Percentiles rank a stretch among this genome's conserved stretches.
phyloP scores from a whole-genome alignment of 2,797 vertebrate genomes.

The Micropoecilia bifurca region DNA sequence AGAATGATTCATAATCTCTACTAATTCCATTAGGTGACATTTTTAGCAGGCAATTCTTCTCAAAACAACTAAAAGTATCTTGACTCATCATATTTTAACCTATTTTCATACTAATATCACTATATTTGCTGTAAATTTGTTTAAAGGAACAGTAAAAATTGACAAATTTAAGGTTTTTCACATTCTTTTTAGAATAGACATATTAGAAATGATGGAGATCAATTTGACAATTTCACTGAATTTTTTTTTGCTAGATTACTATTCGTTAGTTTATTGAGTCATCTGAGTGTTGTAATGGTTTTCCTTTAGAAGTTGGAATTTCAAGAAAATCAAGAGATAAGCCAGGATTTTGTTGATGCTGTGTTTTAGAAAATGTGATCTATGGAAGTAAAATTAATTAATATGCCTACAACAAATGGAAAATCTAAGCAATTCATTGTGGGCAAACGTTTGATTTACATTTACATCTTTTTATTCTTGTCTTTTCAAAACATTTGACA shows the following conservation, averaged over 20 bases:
- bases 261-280: neutral
- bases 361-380: neutral
- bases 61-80: constrained; percentile 3
- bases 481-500: neutral
- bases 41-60: constrained; percentile 13
- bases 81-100: neutral
- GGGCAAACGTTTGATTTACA: neutral
- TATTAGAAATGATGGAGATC: neutral
- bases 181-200: neutral
- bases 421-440: neutral
- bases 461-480: neutral
- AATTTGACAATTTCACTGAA: neutral
- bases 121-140: neutral
- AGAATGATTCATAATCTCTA: constrained; percentile 24
- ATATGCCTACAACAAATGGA: no score
- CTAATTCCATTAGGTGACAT: constrained; percentile 5
- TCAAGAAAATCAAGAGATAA: neutral
- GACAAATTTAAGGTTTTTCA: neutral
- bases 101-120: neutral
- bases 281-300: neutral
- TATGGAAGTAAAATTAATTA: neutral
- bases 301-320: neutral
- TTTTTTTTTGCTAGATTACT: neutral
- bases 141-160: neutral
- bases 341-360: neutral